Base-by-base conservation (phyloP, 1,140 invertebrate genomes). In the Panulirus ornatus region DNA sequence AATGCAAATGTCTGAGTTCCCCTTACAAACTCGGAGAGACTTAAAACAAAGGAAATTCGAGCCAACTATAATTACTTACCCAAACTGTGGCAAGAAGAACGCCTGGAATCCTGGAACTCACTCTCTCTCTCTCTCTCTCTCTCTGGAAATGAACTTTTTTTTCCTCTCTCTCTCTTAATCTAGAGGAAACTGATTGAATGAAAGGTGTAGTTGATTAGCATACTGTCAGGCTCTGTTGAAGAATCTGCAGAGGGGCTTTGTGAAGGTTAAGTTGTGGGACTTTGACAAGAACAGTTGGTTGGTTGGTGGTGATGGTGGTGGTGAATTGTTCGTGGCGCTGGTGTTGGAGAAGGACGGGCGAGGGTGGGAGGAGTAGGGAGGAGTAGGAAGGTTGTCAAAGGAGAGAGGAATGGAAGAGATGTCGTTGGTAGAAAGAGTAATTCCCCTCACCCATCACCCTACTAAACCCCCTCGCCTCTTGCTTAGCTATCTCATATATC, bases 41-140 rank as follows among this genome's bases (percentile, higher is more conserved):
- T 63, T 63, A 63, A n/a, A 63, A 63, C 58, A 63, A 63, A 63
- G 58, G 58, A 63, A 63, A 63, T 63, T 27, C n/a, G 22, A 63
- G 58, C 58, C 3, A 27, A 63, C 9, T 63, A 63, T 63, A 63
- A 63, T 63, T 63, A 63, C 58, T 63, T 63, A 63, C 22, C 9
- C n/a, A 63, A 63, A 63, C 58, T 63, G 58, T 27, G n/a, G 58
- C 58, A 63, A 27, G 58, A 63, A 63, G 58, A 75, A 75, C 40
- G 34, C 40, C 14, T n/a, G 5, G 36, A 40, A 38, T 75, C 2
- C 40, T 27, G 38, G 34, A n/a, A 75, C 40, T 38, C 40, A n/a
- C 71, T 22, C 30, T 30, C 16, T 2, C 5, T 63, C n/a, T 9
- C n/a, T n/a, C n/a, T n/a, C 30, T 63, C 58, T 63, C 71, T 22